Percentiles rank a stretch among this genome's conserved stretches.
phyloP scores from a whole-genome alignment of 2,797 vertebrate species.

The Miichthys miiuy region DNA sequence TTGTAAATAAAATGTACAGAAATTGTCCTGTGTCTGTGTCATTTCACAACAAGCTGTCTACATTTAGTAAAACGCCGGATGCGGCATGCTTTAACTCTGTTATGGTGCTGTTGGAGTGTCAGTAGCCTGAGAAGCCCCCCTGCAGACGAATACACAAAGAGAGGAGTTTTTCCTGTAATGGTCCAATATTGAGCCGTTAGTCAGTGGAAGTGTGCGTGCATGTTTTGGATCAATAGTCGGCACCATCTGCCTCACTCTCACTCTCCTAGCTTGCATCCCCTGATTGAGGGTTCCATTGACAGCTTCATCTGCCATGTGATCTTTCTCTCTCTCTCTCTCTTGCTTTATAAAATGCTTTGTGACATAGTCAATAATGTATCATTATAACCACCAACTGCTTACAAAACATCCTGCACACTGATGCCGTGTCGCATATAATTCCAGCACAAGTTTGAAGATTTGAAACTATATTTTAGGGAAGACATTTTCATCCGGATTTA shows the following conservation, averaged over 20 bases:
- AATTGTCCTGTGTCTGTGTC: slow-evolving; percentile 72
- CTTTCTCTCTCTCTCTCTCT: slow-evolving; percentile 33
- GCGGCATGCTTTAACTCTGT: slow-evolving; percentile 19
- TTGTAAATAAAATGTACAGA: slow-evolving; percentile 99
- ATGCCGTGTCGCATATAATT: slow-evolving; percentile 20
- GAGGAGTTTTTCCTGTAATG: slow-evolving; percentile 51
- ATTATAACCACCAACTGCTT: slow-evolving; percentile 64
- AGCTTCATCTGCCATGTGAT: slow-evolving; percentile 76
- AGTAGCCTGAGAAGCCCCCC: slow-evolving; percentile 18
- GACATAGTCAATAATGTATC: slow-evolving; percentile 72
- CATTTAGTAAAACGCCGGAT: neutral
- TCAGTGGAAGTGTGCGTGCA: slow-evolving; percentile 62
- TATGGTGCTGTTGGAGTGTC: slow-evolving; percentile 1
- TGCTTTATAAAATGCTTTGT: slow-evolving; percentile 54
- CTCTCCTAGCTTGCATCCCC: slow-evolving; percentile 59
- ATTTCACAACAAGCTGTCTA: slow-evolving; percentile 11
- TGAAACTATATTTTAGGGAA: slow-evolving; percentile 30
- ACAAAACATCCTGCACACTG: slow-evolving; percentile 46
- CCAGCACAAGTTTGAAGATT: slow-evolving; percentile 10
- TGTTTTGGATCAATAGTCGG: slow-evolving; percentile 76
- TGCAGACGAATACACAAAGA: slow-evolving; percentile 56
- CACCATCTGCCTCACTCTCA: slow-evolving; percentile 67
- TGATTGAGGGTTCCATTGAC: slow-evolving; percentile 79
- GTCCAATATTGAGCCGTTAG: slow-evolving; percentile 70
- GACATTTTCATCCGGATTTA: slow-evolving; percentile 35